phyloP scores from a whole-genome alignment of 2,888 invertebrate genomes.

The Cyclophora albipunctata region DNA sequence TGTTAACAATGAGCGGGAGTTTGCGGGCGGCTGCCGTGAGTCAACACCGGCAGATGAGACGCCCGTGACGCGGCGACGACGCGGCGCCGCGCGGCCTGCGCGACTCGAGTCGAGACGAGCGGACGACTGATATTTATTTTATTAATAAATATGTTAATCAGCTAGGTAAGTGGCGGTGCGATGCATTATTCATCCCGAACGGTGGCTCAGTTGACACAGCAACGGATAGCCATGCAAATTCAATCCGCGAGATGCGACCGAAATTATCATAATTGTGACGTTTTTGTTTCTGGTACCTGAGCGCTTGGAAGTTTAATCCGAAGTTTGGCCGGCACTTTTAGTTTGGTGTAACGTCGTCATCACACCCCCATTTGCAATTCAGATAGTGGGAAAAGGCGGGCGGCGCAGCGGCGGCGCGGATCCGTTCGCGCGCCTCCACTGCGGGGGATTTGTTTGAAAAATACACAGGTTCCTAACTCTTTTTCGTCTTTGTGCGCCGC shows the following conservation, averaged over 20 bases:
- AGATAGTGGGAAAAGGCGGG: slow-evolving; percentile 69
- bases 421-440: slow-evolving; percentile 50
- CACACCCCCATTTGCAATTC: slow-evolving; percentile 70
- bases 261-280: slow-evolving; percentile 74
- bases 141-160: slow-evolving; percentile 75
- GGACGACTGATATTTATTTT: slow-evolving; percentile 72
- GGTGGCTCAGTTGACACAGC: slow-evolving; percentile 72
- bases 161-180: slow-evolving; percentile 63
- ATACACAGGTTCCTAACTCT: slow-evolving; percentile 51
- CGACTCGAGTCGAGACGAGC: slow-evolving; percentile 16
- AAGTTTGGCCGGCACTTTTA: slow-evolving; percentile 73
- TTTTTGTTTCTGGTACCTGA: slow-evolving; percentile 73
- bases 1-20: slow-evolving; percentile 43
- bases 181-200: slow-evolving; percentile 69
- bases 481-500: slow-evolving; percentile 45
- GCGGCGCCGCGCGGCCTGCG: not conserved
- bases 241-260: slow-evolving; percentile 69
- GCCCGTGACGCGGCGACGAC: not conserved
- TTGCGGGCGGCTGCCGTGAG: slow-evolving; percentile 5
- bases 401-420: slow-evolving; percentile 20
- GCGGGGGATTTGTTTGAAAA: slow-evolving; percentile 61
- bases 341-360: slow-evolving; percentile 70
- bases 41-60: slow-evolving; percentile 1
- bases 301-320: slow-evolving; percentile 64
- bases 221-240: slow-evolving; percentile 73